Base-by-base conservation (phyloP, 2,888 invertebrate species). In the Candidula unifasciata region DNA sequence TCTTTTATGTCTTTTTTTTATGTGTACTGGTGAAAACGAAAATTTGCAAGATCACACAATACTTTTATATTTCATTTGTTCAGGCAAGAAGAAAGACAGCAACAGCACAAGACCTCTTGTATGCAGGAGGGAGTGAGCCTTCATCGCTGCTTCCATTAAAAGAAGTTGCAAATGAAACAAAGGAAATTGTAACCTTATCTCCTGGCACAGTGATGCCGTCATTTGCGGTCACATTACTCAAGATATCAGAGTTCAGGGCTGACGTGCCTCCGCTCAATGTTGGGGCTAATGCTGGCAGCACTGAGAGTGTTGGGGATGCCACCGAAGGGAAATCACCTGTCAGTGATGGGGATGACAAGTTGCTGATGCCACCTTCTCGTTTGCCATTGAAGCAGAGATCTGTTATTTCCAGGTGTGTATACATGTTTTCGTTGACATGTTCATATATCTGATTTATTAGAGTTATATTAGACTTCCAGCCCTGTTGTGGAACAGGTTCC, bases 81-180 rank as follows among this genome's bases (percentile, higher is more conserved):
- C 87, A 92, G 91, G 92, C 92, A 16, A 89, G 93, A 71, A 88
- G 93, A 73, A 92, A 91, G 78, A 92, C 92, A 21, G 91, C 93
- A 74, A 92, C 92, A 71, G 95, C 96, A 0, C 95, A 96, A 88
- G 96, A 97, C 92, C 94, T 97, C 87, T 94, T 96, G 66, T 96
- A 95, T 83, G 89, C 89, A 13, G 88, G 87, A 27, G 77, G 77
- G 21, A 33, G 71, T 64, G 82, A 86, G n/a, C 64, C 79, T 24
- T 73, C 80, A 37, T 66, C 85, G 18, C 74, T 87, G 74, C 73
- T 85, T 60, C 87, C 87, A 18, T 78, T 91, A 6, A 87, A 88
- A 73, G 91, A 91, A 77, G 88, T 88, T n/a, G 89, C 90, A 5
- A 89, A 90, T 76, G 90, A 89, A 83, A 77, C 27, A 35, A 78